Evolutionary conservation across 1,140 invertebrate genomes (phyloP).

Genomic region (Lordiphosa collinella): DNA sequence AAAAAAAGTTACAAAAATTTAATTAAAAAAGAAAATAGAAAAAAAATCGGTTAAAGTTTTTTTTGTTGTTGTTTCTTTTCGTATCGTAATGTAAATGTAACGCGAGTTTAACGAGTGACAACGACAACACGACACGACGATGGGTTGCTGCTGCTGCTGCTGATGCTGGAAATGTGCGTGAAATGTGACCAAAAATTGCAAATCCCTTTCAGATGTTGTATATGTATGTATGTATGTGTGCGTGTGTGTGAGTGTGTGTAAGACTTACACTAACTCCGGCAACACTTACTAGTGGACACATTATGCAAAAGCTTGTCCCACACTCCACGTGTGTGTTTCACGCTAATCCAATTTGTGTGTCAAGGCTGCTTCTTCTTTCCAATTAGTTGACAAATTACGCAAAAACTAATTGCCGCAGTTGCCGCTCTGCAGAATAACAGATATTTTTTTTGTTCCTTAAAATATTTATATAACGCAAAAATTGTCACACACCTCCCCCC

Average conservation of each 20-base stretch:
- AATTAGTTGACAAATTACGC: constrained; percentile 77
- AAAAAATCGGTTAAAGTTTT: neutral
- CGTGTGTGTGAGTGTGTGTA: too few relatives aligned
- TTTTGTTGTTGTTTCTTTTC: neutral
- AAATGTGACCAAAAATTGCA: constrained; percentile 9
- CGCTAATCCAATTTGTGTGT: constrained; percentile 65
- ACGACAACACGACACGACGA: constrained; percentile 5
- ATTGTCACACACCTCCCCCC: constrained; percentile 23
- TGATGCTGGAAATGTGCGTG: constrained; percentile 35
- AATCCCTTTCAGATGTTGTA: neutral
- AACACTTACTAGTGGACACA: constrained; percentile 1
- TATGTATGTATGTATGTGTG: too few relatives aligned
- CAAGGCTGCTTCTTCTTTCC: constrained; percentile 20
- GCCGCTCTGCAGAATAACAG: neutral
- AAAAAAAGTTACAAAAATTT: neutral
- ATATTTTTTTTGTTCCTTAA: constrained; percentile 13
- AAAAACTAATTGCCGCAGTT: constrained; percentile 49
- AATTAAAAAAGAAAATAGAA: too few relatives aligned
- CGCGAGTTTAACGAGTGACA: constrained; percentile 1
- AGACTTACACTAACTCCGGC: too few relatives aligned
- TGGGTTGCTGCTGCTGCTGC: constrained; percentile 1
- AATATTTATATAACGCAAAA: constrained; percentile 63
- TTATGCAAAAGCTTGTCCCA: constrained; percentile 34
- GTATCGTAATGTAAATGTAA: neutral
- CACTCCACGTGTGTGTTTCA: constrained; percentile 12